Evolutionary conservation across 2,888 invertebrate species (phyloP), one percentile per base, ranked within the genome.

Genomic region (Siphlonurus alternatus): DNA sequence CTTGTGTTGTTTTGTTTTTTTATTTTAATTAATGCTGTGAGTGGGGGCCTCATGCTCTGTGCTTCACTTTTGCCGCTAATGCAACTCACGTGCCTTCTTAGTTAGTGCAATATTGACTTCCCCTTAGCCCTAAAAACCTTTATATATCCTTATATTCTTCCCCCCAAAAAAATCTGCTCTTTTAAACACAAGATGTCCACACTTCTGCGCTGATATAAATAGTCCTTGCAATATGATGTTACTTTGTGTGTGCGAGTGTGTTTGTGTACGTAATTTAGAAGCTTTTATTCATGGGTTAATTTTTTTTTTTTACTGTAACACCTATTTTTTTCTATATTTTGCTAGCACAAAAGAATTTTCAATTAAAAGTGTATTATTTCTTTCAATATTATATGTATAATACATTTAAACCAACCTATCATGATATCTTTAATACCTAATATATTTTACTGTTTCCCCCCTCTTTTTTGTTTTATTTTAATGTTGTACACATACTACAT

Each of bases 181-280:
- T 5, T 38, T 10, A 38, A 38, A 38, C 38, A 38, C 38, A 38
- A 38, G 38, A 38, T 38, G 38, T 38, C 38, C 38, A 38, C 38
- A 38, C 7, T n/a, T 38, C 38, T 38, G 5, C 15, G 38, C 38
- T 38, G 38, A 38, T 38, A 38, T 38, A 38, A 56, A 20, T 22
- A 56, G 56, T 56, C 56, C 56, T 56, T 56, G 56, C 56, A 56
- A 56, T 56, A 56, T 56, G 56, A 56, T 56, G 56, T 56, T 38
- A 38, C 38, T 56, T n/a, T 56, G n/a, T 22, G 56, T 56, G 56
- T 56, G 56, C 22, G 56, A 20, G 19, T 56, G 56, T 56, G 56
- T 22, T 38, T 38, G 38, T 15, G 38, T 38, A 38, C 15, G 38
- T 38, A 38, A 38, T 38, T n/a, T 38, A 38, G 38, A 38, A 38